Evolutionary conservation across 2,797 vertebrate species (phyloP).

Genomic region (Lutjanus argentimaculatus): DNA sequence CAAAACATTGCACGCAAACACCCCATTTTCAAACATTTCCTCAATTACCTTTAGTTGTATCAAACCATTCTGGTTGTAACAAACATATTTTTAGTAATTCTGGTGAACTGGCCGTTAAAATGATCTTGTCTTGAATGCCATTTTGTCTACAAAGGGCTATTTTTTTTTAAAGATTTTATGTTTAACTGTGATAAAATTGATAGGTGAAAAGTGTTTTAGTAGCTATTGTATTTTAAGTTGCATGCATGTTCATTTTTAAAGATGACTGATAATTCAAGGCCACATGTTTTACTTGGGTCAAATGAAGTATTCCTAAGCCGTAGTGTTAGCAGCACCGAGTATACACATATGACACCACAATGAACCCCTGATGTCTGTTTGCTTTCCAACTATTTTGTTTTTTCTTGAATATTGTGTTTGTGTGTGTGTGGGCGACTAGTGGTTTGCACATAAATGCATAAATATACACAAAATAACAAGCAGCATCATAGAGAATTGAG

Average conservation of each 20-base stretch:
- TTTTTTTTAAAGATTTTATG: no score
- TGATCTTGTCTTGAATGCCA: no score
- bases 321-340: neutral
- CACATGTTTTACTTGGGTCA: neutral
- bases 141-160: no score
- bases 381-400: neutral
- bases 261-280: neutral
- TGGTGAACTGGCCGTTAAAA: no score
- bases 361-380: neutral
- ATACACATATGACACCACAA: neutral
- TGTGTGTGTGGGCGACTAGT: neutral
- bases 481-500: neutral
- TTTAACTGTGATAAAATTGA: no score
- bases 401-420: neutral
- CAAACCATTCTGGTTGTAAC: neutral
- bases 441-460: constrained; percentile 2
- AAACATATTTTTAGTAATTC: neutral
- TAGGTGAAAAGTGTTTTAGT: neutral
- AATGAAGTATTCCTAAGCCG: neutral
- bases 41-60: neutral
- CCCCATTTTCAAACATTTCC: neutral
- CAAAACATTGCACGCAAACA: no score
- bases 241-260: neutral
- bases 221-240: neutral
- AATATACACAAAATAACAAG: neutral